These are phyloP conservation scores for Bos javanicus DNA, from an alignment of 2,113 vertebrate genomes.

Conservation along the genomic window DNA sequence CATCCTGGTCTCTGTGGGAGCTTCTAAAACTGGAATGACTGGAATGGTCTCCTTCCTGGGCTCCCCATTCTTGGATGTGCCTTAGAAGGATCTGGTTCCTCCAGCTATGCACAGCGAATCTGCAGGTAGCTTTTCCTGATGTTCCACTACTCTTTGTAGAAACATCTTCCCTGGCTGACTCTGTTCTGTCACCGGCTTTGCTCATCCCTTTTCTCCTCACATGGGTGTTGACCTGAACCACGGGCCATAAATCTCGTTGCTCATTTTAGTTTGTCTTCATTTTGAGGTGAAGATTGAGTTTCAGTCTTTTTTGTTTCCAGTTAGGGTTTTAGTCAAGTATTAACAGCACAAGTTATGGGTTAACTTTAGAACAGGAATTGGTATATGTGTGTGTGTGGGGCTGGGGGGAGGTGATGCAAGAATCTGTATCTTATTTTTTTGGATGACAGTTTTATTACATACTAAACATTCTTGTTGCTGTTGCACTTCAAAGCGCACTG, in stretches of 20 bases:
- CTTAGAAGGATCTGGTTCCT: slow-evolving; percentile 81
- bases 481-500: slow-evolving; percentile 69
- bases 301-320: slow-evolving; percentile 63
- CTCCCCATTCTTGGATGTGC: slow-evolving; percentile 80
- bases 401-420: slow-evolving; percentile 56
- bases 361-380: slow-evolving; percentile 78
- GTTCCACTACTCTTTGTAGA: slow-evolving; percentile 83
- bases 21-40: slow-evolving; percentile 71
- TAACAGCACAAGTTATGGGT: slow-evolving; percentile 71
- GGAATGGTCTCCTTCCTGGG: not conserved
- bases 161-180: slow-evolving; percentile 64
- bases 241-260: slow-evolving; percentile 82
- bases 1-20: slow-evolving; percentile 95
- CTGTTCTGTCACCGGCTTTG: slow-evolving; percentile 85
- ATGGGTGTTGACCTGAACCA: slow-evolving; percentile 77
- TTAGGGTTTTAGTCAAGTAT: slow-evolving; percentile 69
- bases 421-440: slow-evolving; percentile 71
- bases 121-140: slow-evolving; percentile 86
- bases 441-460: slow-evolving; percentile 74
- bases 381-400: not conserved
- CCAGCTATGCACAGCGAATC: slow-evolving; percentile 83
- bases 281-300: slow-evolving; percentile 79
- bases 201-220: slow-evolving; percentile 72
- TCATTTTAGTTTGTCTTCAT: slow-evolving; percentile 63
- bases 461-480: slow-evolving; percentile 77